A percentile compares a stretch with the other conserved stretches of the same genome.
Evolutionary conservation across 1,140 invertebrate genomes (phyloP).

Genomic region (Calephelis virginiensis): DNA sequence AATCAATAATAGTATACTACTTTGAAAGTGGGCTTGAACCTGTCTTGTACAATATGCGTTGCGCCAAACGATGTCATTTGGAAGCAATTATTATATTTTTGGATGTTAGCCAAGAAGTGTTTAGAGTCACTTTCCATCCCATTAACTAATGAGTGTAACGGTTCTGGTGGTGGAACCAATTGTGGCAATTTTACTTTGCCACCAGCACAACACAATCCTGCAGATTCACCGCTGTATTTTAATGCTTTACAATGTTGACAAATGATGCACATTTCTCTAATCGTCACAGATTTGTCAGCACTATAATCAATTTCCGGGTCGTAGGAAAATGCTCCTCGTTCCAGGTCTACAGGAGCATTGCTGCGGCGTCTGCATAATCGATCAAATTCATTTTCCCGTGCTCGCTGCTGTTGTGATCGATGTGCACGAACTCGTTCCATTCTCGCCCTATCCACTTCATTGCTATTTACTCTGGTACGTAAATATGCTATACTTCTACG

Average conservation of each 20-base stretch:
- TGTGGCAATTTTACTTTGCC: no score
- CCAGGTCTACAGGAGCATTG: conserved; percentile 33
- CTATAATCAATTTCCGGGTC: conserved; percentile 40
- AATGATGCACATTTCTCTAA: conserved; percentile 42
- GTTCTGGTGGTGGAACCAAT: no score
- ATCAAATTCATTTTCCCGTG: conserved; percentile 40
- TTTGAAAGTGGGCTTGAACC: conserved; percentile 33
- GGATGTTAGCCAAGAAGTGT: conserved; percentile 27
- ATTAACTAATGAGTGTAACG: no score
- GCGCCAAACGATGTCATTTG: conserved; percentile 62
- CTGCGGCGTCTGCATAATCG: conserved; percentile 37
- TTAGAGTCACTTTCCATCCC: no score
- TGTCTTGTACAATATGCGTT: conserved; percentile 30
- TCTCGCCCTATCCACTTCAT: conserved; percentile 47
- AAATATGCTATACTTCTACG: conserved; percentile 40
- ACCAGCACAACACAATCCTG: conserved; percentile 61
- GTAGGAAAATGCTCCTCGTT: conserved; percentile 40
- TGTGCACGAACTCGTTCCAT: conserved; percentile 51
- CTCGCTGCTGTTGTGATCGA: conserved; percentile 43
- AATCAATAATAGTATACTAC: neutral
- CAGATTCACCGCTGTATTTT: conserved; percentile 55
- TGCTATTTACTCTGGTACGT: conserved; percentile 42
- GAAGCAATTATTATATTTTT: conserved; percentile 39
- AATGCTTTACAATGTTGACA: conserved; percentile 54
- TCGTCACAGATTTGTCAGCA: conserved; percentile 36